phyloP scores from a whole-genome alignment of 2,888 invertebrate genomes.

The Chymomyza amoena region DNA sequence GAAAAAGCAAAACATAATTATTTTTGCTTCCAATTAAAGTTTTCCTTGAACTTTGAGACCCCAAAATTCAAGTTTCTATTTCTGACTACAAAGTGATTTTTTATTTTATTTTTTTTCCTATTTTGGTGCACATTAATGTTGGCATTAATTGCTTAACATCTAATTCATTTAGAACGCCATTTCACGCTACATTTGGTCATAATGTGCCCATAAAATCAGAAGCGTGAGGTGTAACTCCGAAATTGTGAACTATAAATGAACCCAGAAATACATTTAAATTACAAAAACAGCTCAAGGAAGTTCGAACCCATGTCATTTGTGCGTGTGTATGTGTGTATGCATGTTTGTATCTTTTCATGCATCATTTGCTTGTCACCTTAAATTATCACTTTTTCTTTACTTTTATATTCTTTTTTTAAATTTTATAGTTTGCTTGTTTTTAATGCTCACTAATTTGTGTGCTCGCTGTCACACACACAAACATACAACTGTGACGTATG shows the following conservation, averaged over 20 bases:
- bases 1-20: no score
- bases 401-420: neutral
- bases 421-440: neutral
- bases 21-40: neutral
- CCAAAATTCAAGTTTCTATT: no score
- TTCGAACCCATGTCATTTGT: neutral
- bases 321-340: no score
- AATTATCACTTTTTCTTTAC: neutral
- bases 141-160: neutral
- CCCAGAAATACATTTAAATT: neutral
- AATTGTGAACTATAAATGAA: neutral
- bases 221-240: neutral
- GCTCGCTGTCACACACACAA: neutral
- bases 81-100: no score
- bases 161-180: neutral
- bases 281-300: neutral
- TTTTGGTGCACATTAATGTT: neutral
- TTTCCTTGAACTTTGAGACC: neutral
- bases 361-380: neutral
- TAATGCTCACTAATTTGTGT: neutral
- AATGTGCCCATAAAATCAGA: neutral
- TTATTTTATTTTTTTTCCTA: neutral
- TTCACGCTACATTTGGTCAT: neutral
- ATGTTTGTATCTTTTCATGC: neutral
- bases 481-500: neutral